These are phyloP conservation scores for Bombus consobrinus DNA, from an alignment of 1,140 invertebrate species.

Conservation along the genomic window DNA sequence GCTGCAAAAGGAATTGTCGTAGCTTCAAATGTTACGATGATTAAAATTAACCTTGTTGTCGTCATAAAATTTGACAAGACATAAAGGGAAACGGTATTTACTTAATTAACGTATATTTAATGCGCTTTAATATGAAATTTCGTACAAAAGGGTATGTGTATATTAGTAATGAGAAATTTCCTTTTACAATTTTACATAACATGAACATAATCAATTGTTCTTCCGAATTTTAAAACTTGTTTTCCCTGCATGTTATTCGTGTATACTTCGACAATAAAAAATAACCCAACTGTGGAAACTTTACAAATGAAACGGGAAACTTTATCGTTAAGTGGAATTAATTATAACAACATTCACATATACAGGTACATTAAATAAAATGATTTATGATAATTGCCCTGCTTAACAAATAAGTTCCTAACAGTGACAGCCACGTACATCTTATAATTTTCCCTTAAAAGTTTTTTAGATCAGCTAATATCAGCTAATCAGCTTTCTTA, in stretches of 20 bases:
- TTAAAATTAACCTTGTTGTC: neutral
- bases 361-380: slow-evolving; percentile 8
- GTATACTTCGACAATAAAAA: slow-evolving; percentile 35
- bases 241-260: neutral
- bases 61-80: neutral
- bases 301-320: neutral
- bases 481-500: neutral
- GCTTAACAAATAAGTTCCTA: slow-evolving; percentile 38
- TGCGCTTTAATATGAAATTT: neutral
- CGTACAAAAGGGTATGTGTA: neutral
- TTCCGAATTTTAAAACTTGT: slow-evolving; percentile 14
- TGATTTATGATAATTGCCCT: neutral
- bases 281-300: neutral
- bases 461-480: neutral
- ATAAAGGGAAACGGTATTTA: neutral
- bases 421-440: neutral
- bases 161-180: neutral
- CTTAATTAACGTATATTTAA: neutral
- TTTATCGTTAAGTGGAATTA: slow-evolving; percentile 6
- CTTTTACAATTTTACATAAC: neutral
- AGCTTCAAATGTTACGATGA: neutral
- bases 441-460: neutral
- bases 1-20: neutral
- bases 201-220: slow-evolving; percentile 1
- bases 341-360: neutral